Conservation (phyloP, 2,888 invertebrate genomes). For the Eulithis prunata region DNA sequence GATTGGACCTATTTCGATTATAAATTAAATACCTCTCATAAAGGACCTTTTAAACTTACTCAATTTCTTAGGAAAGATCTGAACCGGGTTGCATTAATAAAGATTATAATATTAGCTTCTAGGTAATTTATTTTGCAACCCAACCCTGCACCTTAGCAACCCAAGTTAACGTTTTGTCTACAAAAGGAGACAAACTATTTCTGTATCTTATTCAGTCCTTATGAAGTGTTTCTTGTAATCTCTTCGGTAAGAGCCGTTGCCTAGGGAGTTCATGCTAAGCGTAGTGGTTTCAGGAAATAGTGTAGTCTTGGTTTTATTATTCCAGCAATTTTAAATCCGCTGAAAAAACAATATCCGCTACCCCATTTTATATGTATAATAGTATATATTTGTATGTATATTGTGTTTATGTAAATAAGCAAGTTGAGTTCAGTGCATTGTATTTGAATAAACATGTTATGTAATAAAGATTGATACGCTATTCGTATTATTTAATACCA, state of each 20-base stretch:
- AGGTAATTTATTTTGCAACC: too few species aligned
- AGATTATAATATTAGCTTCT: too few species aligned
- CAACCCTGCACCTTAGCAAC: too few species aligned
- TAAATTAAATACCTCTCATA: not conserved
- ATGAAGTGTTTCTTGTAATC: too few species aligned
- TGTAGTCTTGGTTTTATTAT: too few species aligned
- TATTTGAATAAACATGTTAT: slow-evolving; percentile 41
- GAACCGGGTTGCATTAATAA: too few species aligned
- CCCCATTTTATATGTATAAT: slow-evolving; percentile 32
- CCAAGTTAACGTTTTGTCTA: too few species aligned
- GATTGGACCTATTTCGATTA: not conserved
- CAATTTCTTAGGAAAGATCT: not conserved
- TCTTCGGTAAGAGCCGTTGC: too few species aligned
- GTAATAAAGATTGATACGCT: slow-evolving; percentile 46
- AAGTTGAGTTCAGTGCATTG: slow-evolving; percentile 41
- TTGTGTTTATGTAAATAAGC: slow-evolving; percentile 43
- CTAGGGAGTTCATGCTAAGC: too few species aligned
- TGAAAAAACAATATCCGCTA: not conserved
- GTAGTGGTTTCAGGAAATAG: not conserved
- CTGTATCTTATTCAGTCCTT: too few species aligned
- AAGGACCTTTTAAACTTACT: not conserved
- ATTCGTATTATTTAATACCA: not conserved
- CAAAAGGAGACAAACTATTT: too few species aligned
- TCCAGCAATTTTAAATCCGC: not conserved
- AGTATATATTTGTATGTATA: slow-evolving; percentile 21